Base-by-base conservation (phyloP, 2,797 vertebrate genomes). In the Phoebastria nigripes region DNA sequence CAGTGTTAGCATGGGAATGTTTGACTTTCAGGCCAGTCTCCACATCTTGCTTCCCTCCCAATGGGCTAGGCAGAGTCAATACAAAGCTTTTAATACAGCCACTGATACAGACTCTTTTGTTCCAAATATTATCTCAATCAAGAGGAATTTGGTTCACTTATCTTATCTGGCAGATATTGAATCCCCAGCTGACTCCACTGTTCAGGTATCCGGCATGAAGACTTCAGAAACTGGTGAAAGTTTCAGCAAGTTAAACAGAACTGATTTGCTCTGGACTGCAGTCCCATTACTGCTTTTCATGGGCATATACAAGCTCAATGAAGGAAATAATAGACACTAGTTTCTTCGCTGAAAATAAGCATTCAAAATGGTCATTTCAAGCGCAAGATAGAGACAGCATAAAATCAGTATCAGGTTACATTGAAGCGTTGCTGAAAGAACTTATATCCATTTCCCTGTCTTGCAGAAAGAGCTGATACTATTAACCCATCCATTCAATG, bases 121-220 rank as follows among this genome's bases (percentile, higher is more conserved):
- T 95, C 78, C 81, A 95, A 92, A 63, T 93, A 87, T 71, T 94
- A 89, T 63, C 67, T 91, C 87, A 74, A 29, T 85, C 74, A 82
- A 94, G 71, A 51, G 72, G 72, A 96, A 93, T 94, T 92, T 67
- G 6, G 28, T 85, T 93, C 83, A 82, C 41, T 93, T 90, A 69
- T 90, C 80, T 90, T 72, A 72, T 93, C 65, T 76, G 77, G 54
- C 84, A 76, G 86, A 66, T 92, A 87, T 4, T 79, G 78, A 95
- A 96, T 77, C 63, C 74, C 65, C 89, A 91, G 54, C 61, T 82
- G 87, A 89, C 63, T 92, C 55, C 56, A 11, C 24, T 35, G 22
- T 15, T 90, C 74, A 89, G 39, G 47, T 87, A 39, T 82, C 71
- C 6, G 6, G 44, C 61, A 52, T 2, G 3, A 80, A 71, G 52